Evolutionary conservation across 2,888 invertebrate genomes (phyloP).

Genomic region (Chymomyza fuscimana): DNA sequence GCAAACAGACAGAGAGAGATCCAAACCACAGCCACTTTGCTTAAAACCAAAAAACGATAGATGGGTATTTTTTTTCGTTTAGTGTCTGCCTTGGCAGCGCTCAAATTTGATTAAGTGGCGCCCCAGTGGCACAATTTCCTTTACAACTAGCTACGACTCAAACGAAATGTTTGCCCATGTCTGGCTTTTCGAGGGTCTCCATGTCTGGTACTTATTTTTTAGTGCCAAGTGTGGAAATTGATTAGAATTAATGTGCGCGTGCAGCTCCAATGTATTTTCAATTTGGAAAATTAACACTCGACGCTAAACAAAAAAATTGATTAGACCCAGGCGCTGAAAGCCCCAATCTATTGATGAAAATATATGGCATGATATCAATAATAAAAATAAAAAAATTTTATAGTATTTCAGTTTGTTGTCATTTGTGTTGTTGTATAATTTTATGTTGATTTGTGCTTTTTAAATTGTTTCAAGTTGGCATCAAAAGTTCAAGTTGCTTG

Average conservation of each 20-base stretch:
- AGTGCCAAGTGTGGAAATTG: constrained; percentile 62
- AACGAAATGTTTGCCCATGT: background rate
- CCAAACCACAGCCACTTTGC: background rate
- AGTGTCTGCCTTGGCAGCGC: background rate
- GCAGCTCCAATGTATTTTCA: constrained; percentile 40
- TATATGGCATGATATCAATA: constrained; percentile 43
- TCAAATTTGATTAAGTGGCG: constrained; percentile 57
- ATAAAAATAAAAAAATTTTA: constrained; percentile 4
- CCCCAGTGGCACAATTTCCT: constrained; percentile 40
- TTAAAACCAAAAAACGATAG: background rate
- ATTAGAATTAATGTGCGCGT: constrained; percentile 67
- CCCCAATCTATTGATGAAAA: constrained; percentile 35
- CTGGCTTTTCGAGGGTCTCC: constrained; percentile 34
- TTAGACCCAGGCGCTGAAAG: constrained; percentile 43
- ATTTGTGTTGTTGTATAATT: constrained; percentile 19
- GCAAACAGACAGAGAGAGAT: background rate
- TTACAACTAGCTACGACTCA: background rate
- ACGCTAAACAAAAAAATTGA: constrained; percentile 35
- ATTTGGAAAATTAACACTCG: constrained; percentile 49
- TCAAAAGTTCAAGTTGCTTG: background rate
- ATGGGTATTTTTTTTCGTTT: background rate
- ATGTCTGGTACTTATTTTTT: constrained; percentile 27
- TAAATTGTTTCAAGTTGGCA: background rate
- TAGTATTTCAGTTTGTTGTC: constrained; percentile 2
- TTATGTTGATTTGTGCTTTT: background rate